Percentiles rank a stretch among this genome's conserved stretches.
Evolutionary conservation across 1,140 invertebrate genomes (phyloP).

Genomic region (Popillia japonica): DNA sequence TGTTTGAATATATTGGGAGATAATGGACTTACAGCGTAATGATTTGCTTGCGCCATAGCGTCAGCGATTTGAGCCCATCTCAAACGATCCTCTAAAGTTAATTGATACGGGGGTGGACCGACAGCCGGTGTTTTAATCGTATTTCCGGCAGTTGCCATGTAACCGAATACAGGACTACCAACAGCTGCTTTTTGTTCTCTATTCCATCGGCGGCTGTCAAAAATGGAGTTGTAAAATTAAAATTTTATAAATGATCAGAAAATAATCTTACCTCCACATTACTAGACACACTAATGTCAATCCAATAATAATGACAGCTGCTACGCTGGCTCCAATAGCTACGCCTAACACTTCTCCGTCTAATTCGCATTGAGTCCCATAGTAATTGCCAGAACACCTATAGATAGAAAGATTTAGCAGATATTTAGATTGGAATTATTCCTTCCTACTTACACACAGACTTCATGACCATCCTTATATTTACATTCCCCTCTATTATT

Average conservation of each 20-base stretch:
- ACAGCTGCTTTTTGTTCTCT: constrained; percentile 82
- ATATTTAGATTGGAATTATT: neutral
- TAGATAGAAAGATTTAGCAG: neutral
- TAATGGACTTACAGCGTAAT: constrained; percentile 75
- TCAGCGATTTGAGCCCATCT: constrained; percentile 87
- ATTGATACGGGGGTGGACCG: constrained; percentile 71
- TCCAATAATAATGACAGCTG: constrained; percentile 87
- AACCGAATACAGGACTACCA: constrained; percentile 83
- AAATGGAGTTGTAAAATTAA: constrained; percentile 49
- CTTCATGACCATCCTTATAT: constrained; percentile 77
- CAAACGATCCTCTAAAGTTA: constrained; percentile 77
- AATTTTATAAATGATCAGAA: neutral
- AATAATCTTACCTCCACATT: constrained; percentile 80
- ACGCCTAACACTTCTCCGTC: constrained; percentile 92
- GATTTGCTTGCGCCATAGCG: constrained; percentile 81
- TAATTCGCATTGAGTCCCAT: constrained; percentile 86
- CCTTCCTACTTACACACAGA: constrained; percentile 72
- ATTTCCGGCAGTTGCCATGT: constrained; percentile 74
- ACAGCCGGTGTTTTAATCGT: constrained; percentile 73
- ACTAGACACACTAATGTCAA: constrained; percentile 86
- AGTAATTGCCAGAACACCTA: constrained; percentile 85
- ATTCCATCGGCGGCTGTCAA: constrained; percentile 85
- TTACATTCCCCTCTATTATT: constrained; percentile 84
- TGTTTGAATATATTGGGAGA: neutral
- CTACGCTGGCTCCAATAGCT: constrained; percentile 86